Conservation (phyloP, 2,888 invertebrate genomes). For the Standfussiana lucernea region DNA sequence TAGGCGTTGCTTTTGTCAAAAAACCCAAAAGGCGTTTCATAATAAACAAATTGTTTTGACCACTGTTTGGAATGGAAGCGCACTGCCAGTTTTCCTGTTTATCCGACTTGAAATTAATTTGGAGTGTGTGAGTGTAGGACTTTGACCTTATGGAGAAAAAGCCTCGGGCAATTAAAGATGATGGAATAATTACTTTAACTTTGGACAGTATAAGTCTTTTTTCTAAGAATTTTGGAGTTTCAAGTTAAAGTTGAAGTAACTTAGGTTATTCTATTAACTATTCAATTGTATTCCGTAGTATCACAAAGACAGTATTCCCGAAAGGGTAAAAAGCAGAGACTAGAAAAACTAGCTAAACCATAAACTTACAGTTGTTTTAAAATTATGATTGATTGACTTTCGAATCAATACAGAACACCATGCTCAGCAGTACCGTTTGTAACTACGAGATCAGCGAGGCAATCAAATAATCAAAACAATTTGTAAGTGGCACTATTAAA, state of each 20-base stretch:
- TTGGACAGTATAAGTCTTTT: not conserved
- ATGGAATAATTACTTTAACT: not conserved
- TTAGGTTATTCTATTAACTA: not conserved
- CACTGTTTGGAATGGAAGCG: not conserved
- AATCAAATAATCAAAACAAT: not conserved
- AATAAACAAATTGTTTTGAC: not conserved
- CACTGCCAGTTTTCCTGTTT: slow-evolving; percentile 29
- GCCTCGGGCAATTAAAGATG: not conserved
- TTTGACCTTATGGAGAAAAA: not conserved
- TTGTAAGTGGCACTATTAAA: not conserved
- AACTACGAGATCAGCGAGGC: too few species aligned
- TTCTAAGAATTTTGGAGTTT: not conserved
- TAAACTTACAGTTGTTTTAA: not conserved
- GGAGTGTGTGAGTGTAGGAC: not conserved
- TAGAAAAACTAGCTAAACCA: not conserved
- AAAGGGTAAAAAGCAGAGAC: not conserved
- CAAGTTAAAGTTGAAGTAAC: not conserved
- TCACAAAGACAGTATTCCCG: not conserved
- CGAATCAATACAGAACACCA: too few species aligned
- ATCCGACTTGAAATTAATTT: not conserved
- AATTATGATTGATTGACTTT: too few species aligned
- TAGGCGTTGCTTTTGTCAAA: not conserved
- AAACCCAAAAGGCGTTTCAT: not conserved
- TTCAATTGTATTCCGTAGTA: not conserved
- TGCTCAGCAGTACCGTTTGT: too few species aligned